Conservation (phyloP, 2,113 vertebrate species). For the Fukomys damarensis region DNA sequence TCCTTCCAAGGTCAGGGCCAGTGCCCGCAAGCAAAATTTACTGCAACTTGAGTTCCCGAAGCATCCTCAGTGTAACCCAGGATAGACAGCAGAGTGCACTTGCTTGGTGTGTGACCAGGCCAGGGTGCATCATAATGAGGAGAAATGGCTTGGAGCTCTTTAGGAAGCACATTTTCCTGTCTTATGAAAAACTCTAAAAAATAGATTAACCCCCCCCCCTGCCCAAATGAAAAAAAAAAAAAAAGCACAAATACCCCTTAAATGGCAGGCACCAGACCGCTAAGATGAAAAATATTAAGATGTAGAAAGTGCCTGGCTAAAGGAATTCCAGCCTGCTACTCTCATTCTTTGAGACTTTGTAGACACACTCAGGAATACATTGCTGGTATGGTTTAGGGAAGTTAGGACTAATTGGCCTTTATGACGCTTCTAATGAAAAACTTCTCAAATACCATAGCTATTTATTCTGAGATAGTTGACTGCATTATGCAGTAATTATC, state of each 20-base stretch:
- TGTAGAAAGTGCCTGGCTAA: background rate
- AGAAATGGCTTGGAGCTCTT: background rate
- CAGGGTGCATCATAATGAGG: background rate
- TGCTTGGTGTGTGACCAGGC: background rate
- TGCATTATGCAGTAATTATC: background rate
- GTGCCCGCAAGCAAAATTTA: too few species aligned
- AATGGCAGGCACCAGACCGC: background rate
- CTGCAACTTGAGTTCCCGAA: background rate
- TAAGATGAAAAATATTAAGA: background rate
- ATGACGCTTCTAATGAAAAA: background rate
- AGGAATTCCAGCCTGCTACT: background rate
- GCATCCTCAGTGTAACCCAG: background rate
- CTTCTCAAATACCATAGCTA: background rate
- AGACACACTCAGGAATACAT: background rate
- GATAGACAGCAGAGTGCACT: background rate
- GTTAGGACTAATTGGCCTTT: background rate
- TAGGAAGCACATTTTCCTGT: background rate
- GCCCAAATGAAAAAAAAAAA: background rate
- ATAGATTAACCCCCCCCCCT: background rate
- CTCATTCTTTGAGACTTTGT: background rate
- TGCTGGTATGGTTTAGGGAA: background rate
- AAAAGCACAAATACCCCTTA: background rate
- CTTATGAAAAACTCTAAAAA: background rate
- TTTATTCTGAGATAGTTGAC: background rate
- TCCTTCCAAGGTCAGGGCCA: background rate